Percentiles rank a stretch among this genome's conserved stretches.
These are phyloP conservation scores for Cataglyphis rosenhaueri DNA, from an alignment of 2,888 invertebrate genomes.

Conservation along the genomic window DNA sequence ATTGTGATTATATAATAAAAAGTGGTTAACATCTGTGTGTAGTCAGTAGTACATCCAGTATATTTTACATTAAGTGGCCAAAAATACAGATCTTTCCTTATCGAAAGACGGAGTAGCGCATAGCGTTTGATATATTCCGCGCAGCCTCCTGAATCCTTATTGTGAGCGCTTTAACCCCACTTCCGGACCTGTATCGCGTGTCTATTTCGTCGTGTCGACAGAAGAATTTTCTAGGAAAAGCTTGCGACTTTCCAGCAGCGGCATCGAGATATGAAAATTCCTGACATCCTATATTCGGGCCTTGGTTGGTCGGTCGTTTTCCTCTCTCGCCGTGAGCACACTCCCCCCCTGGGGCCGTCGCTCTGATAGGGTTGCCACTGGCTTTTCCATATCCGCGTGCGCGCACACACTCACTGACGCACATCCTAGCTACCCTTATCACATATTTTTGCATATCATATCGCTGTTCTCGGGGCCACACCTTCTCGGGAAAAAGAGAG, in stretches of 20 bases:
- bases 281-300: conserved; percentile 77
- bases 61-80: neutral
- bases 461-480: conserved; percentile 73
- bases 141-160: conserved; percentile 35
- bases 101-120: neutral
- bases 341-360: conserved; percentile 75
- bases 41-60: neutral
- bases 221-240: conserved; percentile 72
- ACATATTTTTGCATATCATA: conserved; percentile 82
- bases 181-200: conserved; percentile 53
- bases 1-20: neutral
- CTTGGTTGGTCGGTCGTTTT: conserved; percentile 71
- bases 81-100: conserved; percentile 24
- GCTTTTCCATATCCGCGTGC: conserved; percentile 75
- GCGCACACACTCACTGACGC: conserved; percentile 60
- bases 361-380: conserved; percentile 80
- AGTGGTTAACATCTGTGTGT: neutral
- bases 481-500: conserved; percentile 61
- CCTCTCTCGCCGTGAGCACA: conserved; percentile 69
- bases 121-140: conserved; percentile 51
- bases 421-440: conserved; percentile 78
- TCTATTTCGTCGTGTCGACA: conserved; percentile 60
- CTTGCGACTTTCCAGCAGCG: conserved; percentile 74
- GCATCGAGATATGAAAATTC: conserved; percentile 82
- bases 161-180: conserved; percentile 52